A percentile compares a stretch with the other conserved stretches of the same genome.
phyloP scores from a whole-genome alignment of 2,888 invertebrate genomes.

The Petrophora chlorosata region DNA sequence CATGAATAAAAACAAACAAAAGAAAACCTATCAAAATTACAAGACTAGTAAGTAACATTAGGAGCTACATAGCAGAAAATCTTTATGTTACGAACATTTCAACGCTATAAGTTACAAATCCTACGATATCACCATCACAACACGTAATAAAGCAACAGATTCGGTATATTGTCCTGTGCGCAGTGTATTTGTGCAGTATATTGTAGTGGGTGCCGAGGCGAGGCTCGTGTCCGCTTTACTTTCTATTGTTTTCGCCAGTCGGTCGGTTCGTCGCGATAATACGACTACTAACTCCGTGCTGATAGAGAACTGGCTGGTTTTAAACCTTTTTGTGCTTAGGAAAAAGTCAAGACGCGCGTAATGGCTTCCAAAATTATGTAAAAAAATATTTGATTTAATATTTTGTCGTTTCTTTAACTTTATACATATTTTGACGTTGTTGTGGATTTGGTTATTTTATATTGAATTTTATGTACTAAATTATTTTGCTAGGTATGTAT shows the following conservation, averaged over 20 bases:
- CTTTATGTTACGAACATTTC: too few species aligned
- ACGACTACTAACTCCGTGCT: conserved; percentile 15
- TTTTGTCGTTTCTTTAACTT: too few species aligned
- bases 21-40: too few species aligned
- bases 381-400: not conserved
- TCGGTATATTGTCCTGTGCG: not conserved
- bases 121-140: conserved; percentile 7
- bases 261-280: conserved; percentile 40
- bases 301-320: not conserved
- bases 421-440: too few species aligned
- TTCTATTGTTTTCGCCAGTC: conserved; percentile 50
- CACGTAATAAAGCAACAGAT: conserved; percentile 18
- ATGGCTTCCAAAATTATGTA: conserved; percentile 9
- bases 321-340: not conserved
- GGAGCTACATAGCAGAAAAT: too few species aligned
- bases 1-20: too few species aligned
- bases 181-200: conserved; percentile 9
- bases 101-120: not conserved
- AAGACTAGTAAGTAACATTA: too few species aligned
- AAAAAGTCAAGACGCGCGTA: conserved; percentile 16
- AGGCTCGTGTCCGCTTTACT: conserved; percentile 73
- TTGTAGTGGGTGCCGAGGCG: conserved; percentile 40
- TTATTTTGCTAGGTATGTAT: not conserved
- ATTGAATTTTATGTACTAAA: too few species aligned
- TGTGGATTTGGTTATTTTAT: too few species aligned